Conservation (phyloP, 2,113 vertebrate species). For the Psammodynastes pulverulentus region DNA sequence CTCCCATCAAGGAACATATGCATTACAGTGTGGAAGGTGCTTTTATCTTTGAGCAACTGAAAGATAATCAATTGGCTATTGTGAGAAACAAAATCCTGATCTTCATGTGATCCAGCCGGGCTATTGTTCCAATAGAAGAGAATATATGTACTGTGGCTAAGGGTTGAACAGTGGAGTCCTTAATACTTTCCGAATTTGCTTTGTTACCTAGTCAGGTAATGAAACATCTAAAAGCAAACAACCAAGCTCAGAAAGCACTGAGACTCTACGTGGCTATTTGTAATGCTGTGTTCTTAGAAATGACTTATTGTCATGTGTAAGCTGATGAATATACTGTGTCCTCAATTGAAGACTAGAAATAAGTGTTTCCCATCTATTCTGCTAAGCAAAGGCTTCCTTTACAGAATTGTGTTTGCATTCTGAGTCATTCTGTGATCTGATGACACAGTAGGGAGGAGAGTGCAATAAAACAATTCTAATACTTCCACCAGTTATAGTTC, state of each 20-base stretch:
- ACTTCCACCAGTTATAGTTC: not conserved
- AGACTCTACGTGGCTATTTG: not conserved
- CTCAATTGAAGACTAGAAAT: not conserved
- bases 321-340: not conserved
- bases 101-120: not conserved
- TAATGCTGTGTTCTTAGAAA: not conserved
- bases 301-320: not conserved
- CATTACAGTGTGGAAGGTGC: not conserved
- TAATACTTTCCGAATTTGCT: not conserved
- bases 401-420: accelerated
- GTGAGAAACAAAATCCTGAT: not conserved
- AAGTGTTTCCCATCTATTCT: not conserved
- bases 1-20: not conserved
- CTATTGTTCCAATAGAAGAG: not conserved
- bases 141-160: not conserved
- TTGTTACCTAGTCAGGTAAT: not conserved
- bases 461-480: not conserved
- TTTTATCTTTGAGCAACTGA: not conserved
- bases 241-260: not conserved
- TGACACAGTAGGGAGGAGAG: accelerated
- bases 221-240: not conserved
- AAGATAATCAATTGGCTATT: not conserved
- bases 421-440: not conserved
- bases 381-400: not conserved
- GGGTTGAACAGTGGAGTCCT: not conserved